phyloP scores from a whole-genome alignment of 1,140 invertebrate genomes.

The Yoshiicerus persimilis region DNA sequence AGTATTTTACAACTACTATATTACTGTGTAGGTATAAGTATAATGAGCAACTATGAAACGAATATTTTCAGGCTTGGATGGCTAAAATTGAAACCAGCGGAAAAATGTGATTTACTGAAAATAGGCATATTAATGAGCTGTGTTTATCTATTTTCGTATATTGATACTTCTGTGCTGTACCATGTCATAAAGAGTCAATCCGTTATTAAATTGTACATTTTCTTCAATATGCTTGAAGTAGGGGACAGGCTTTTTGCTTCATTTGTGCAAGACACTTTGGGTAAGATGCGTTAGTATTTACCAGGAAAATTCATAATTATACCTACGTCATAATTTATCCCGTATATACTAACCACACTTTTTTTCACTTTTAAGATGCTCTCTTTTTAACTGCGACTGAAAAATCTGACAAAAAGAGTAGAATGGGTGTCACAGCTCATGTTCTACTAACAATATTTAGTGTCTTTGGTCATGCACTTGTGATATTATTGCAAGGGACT shows the following conservation, averaged over 20 bases:
- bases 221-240: conserved; percentile 99
- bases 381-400: conserved; percentile 97
- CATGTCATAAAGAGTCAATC: conserved; percentile 98
- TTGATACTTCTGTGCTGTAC: conserved; percentile 98
- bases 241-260: conserved; percentile 93
- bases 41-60: not conserved
- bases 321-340: not conserved
- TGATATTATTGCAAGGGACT: conserved; percentile 59
- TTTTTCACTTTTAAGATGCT: conserved; percentile 58
- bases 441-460: conserved; percentile 50
- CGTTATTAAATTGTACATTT: conserved; percentile 98
- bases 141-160: conserved; percentile 79
- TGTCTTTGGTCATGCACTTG: conserved; percentile 41
- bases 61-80: not conserved
- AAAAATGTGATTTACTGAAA: conserved; percentile 96
- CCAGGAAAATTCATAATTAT: not conserved
- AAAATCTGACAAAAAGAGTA: conserved; percentile 39
- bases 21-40: no score
- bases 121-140: conserved; percentile 82
- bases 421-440: conserved; percentile 34
- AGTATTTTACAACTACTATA: not conserved
- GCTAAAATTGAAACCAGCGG: conserved; percentile 73
- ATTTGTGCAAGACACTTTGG: conserved; percentile 97
- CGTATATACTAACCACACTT: not conserved
- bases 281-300: conserved; percentile 62